Evolutionary conservation across 1,140 invertebrate genomes (phyloP), one percentile per base, ranked within the genome.

Genomic region (Penaeus chinensis): DNA sequence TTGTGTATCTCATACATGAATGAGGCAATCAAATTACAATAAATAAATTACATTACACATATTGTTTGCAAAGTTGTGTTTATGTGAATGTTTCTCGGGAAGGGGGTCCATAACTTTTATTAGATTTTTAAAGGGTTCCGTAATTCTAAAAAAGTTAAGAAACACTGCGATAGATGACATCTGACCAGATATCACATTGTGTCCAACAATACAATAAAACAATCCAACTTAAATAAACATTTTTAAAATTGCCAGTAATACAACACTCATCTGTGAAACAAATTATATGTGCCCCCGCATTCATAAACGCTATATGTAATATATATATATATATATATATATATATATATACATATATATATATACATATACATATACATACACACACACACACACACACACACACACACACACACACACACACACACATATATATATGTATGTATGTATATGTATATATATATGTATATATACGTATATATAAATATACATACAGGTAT

Each of bases 261-360:
- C 32, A 69, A 13, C 32, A 22, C 32, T 24, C 32, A 69, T 69
- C n/a, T 69, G 32, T 69, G 32, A 3, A 69, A 24, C 22, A 10
- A 69, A n/a, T n/a, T 27, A 8, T 16, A 19, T 27, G 27, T 11
- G 10, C 19, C 8, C 22, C 11, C 4, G 2, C 65, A 11, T 69
- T 10, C 19, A 69, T 1, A 69, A 69, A 10, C 22, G 8, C 22
- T 69, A 69, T 69, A 69, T 69, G 32, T 69, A 69, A 69, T 69
- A 69, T 69, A 20, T 69, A 69, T 69, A 20, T 22, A 20, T 69
- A 69, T 69, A 69, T 69, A 69, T 22, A 69, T 69, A 69, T 22
- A 69, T 69, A 69, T 69, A 69, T 69, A 69, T 69, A 69, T 69
- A 69, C 22, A 69, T 69, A 69, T 69, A 69, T 69, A 69, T 69